phyloP scores from a whole-genome alignment of 2,888 invertebrate genomes.

The Azorinus chamasolen region DNA sequence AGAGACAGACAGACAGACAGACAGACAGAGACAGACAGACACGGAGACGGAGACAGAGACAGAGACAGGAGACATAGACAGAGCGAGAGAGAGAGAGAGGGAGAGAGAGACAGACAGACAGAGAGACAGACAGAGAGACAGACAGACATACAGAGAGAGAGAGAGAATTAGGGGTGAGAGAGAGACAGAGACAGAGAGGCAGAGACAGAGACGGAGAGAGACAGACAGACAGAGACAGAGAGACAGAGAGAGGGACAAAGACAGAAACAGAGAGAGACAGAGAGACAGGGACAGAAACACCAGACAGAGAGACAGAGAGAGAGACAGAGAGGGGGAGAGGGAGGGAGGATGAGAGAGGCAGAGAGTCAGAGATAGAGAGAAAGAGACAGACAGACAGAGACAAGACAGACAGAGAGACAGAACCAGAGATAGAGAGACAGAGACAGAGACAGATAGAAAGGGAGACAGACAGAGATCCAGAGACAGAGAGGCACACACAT shows the following conservation, averaged over 20 bases:
- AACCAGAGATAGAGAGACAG: conserved; percentile 1
- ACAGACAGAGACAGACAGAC: conserved; percentile 18
- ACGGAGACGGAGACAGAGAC: conserved; percentile 2
- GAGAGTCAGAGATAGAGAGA: too few species aligned
- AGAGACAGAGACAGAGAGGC: too few species aligned
- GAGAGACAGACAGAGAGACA: conserved; percentile 18
- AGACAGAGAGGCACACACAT: not conserved
- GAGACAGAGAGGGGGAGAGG: conserved; percentile 10
- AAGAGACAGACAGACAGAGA: conserved; percentile 11
- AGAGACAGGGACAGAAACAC: conserved; percentile 12
- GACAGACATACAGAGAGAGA: too few species aligned
- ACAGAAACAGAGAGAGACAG: too few species aligned
- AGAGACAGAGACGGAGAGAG: too few species aligned
- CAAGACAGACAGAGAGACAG: conserved; percentile 6
- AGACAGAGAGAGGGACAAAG: too few species aligned
- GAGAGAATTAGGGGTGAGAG: conserved; percentile 4
- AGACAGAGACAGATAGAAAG: conserved; percentile 15
- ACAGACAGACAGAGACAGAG: conserved; percentile 7
- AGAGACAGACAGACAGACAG: too few species aligned
- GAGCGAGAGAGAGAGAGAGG: too few species aligned
- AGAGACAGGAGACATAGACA: too few species aligned
- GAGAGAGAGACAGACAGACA: conserved; percentile 1
- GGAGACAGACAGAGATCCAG: not conserved
- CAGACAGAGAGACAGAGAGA: conserved; percentile 19
- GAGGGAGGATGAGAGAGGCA: conserved; percentile 12